Evolutionary conservation across 2,888 invertebrate genomes (phyloP).

Genomic region (Harpagoxenus sublaevis): DNA sequence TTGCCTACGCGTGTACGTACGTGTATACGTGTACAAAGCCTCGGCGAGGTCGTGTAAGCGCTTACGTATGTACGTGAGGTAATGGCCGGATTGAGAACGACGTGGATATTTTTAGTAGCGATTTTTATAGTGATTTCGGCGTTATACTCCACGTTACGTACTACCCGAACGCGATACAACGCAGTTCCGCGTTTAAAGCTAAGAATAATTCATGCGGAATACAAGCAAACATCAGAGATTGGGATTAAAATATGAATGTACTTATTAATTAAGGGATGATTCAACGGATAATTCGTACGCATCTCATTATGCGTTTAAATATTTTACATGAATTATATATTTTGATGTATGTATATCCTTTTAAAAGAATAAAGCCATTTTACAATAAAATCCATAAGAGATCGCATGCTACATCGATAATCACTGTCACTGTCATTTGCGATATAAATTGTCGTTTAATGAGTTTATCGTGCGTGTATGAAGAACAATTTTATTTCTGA

Average conservation of each 20-base stretch:
- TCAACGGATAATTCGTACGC: background rate
- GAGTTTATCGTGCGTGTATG: background rate
- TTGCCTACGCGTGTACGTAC: conserved; percentile 61
- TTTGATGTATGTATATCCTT: background rate
- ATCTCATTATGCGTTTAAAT: background rate
- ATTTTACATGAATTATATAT: background rate
- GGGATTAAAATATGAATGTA: background rate
- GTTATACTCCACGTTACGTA: background rate
- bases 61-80: conserved; percentile 42
- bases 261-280: background rate
- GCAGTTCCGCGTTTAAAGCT: background rate
- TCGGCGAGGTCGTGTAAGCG: conserved; percentile 35
- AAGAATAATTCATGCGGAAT: conserved; percentile 5
- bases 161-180: background rate
- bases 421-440: background rate
- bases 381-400: background rate
- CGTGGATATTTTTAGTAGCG: conserved; percentile 45
- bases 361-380: background rate
- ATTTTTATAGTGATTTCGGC: conserved; percentile 33
- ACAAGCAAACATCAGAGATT: background rate
- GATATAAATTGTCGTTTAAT: background rate
- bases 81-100: conserved; percentile 45
- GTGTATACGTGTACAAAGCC: conserved; percentile 42
- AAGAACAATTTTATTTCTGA: conserved; percentile 35
- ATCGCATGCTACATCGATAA: background rate